phyloP scores from a whole-genome alignment of 1,140 invertebrate genomes.

The Drosophila mauritiana region DNA sequence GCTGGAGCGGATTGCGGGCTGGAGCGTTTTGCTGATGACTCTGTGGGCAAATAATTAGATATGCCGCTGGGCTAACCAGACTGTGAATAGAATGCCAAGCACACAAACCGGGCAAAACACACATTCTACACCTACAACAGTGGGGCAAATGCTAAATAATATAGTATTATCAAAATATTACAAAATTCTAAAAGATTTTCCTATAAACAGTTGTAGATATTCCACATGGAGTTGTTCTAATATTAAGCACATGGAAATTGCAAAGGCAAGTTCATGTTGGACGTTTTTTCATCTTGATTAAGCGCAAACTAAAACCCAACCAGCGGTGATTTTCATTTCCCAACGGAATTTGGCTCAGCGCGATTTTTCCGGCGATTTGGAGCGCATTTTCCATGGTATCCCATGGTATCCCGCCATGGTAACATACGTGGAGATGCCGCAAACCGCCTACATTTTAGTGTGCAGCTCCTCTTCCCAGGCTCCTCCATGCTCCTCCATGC shows the following conservation, averaged over 20 bases:
- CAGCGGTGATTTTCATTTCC: constrained; percentile 3
- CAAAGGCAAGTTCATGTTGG: background rate
- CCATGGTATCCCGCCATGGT: background rate
- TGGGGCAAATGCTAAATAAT: background rate
- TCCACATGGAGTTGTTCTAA: background rate
- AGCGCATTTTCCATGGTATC: constrained; percentile 8
- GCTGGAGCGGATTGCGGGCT: constrained; percentile 4
- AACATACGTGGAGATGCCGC: constrained; percentile 15
- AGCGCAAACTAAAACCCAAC: background rate
- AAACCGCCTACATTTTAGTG: constrained; percentile 39
- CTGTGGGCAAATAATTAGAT: constrained; percentile 59
- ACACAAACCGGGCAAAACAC: constrained; percentile 4
- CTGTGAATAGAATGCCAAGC: constrained; percentile 52
- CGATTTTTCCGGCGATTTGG: constrained; percentile 1
- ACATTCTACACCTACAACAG: constrained; percentile 16
- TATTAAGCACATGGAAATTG: background rate
- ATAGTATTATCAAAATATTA: no score
- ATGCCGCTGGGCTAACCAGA: constrained; percentile 59
- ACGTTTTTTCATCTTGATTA: background rate
- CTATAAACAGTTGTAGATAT: no score
- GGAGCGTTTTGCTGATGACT: constrained; percentile 43
- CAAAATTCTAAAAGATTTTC: no score
- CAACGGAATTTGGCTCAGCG: background rate
- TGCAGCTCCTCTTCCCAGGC: constrained; percentile 3
- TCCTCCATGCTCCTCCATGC: background rate